Evolutionary conservation across 2,888 invertebrate species (phyloP).

Genomic region (Trissolcus brochymenae): DNA sequence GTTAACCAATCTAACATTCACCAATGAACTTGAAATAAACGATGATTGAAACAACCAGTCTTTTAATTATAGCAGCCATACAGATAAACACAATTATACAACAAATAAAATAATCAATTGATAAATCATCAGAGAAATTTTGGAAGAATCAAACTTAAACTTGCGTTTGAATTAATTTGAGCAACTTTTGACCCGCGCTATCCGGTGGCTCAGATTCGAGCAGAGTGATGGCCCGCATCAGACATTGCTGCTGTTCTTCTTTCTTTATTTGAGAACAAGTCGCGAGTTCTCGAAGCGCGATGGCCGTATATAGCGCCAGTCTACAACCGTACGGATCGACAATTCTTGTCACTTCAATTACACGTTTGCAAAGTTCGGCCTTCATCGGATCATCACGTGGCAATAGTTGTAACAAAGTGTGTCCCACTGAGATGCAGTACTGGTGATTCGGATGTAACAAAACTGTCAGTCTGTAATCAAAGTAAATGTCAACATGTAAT

Average conservation of each 20-base stretch:
- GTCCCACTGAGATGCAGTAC: slow-evolving; percentile 87
- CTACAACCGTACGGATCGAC: slow-evolving; percentile 86
- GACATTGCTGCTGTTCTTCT: slow-evolving; percentile 63
- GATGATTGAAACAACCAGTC: not conserved
- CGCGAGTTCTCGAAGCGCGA: slow-evolving; percentile 84
- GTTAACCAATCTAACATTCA: not conserved
- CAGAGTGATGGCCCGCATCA: slow-evolving; percentile 69
- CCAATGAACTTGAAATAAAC: not conserved
- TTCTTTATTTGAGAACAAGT: slow-evolving; percentile 61
- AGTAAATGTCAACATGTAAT: slow-evolving; percentile 4
- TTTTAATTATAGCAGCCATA: not conserved
- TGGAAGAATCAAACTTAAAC: not conserved
- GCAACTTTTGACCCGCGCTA: slow-evolving; percentile 71
- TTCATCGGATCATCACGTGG: slow-evolving; percentile 81
- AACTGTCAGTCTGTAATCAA: slow-evolving; percentile 64
- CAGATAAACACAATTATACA: not conserved
- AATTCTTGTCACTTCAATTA: slow-evolving; percentile 80
- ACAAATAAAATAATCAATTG: not conserved
- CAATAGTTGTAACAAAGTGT: slow-evolving; percentile 86
- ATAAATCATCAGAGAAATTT: not conserved
- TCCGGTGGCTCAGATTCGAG: slow-evolving; percentile 72
- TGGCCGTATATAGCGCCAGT: slow-evolving; percentile 86
- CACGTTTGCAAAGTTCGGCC: slow-evolving; percentile 82
- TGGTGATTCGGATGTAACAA: slow-evolving; percentile 90
- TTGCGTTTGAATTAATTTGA: slow-evolving; percentile 7